Base-by-base conservation (phyloP, 2,888 invertebrate genomes). In the Mactromeris polynyma region DNA sequence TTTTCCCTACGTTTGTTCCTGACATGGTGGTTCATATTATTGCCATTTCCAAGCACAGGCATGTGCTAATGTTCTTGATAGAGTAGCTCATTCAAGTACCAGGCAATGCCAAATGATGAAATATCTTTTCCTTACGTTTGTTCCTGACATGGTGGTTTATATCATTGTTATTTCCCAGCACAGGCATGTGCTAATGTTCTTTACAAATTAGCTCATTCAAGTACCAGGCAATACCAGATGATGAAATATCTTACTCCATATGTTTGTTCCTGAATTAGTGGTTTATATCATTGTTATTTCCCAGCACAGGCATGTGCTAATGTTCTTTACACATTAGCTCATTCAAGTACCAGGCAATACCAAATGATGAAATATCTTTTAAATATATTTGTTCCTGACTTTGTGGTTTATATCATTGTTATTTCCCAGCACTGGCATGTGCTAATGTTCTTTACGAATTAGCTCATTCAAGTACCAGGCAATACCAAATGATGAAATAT, bases 241-340 rank as follows among this genome's bases (percentile, higher is more conserved):
- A n/a, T 54, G 54, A 21, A 21, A 54, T 54, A 21, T 54, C 19
- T 11, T 7, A n/a, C 17, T 58, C 1, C 2, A 7, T 58, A n/a
- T 6, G n/a, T 58, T 58, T 26, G 58, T 26, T 58, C 9, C 58
- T 58, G 58, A n/a, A 2, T n/a, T 58, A 4, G 58, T 58, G 0
- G 9, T 1, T 58, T 2, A 58, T 26, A n/a, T 26, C 26, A 26
- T 58, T 58, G 58, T 58, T 58, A 58, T 58, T 58, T 58, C 58
- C 58, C 58, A 58, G 58, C 58, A 58, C 58, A 58, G 58, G 58
- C 58, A 58, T 58, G 58, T 58, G 58, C 58, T 58, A 58, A 58
- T 58, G 2, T 58, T 26, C n/a, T 58, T 58, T 9, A 21, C n/a
- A n/a, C 19, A 58, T 58, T 58, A 58, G 26, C 58, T 26, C 58